Base-by-base conservation (phyloP, 1,140 invertebrate genomes). In the Drosophila yakuba region DNA sequence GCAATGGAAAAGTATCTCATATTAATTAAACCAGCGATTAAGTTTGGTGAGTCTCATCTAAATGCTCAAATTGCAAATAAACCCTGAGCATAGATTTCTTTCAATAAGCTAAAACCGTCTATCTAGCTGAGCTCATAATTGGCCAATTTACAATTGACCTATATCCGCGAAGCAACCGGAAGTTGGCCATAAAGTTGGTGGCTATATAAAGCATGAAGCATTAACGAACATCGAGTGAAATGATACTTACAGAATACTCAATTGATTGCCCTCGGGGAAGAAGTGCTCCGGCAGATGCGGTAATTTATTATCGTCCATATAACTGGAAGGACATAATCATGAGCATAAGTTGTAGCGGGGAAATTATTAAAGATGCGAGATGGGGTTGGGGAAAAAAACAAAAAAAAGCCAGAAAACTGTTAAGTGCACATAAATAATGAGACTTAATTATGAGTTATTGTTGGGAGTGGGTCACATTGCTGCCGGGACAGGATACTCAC, bases 251-350 rank as follows among this genome's bases (percentile, higher is more conserved):
- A 93, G 74, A 59, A 88, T 85, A 77, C 73, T 78, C 66, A 93
- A 84, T 66, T 91, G 67, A 79, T 92, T 93, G 72, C 85, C 79
- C n/a, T 64, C 62, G 38, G 84, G 54, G 75, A 93, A 93, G 52
- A 93, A 75, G 66, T 88, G 73, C 52, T 83, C 78, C 43, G 89
- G 76, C 55, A 93, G 69, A 62, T 68, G 71, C 39, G 60, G 60
- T 56, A 93, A 79, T 78, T 85, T 83, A 91, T 93, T 93, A 74
- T 92, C 90, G 78, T 93, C 92, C 84, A 93, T 82, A 78, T 93
- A 91, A 66, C 92, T 93, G 74, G 23, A 48, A 39, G 35, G 36
- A 51, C 57, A 60, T 50, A 32, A 10, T 32, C 32, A 32, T 81
- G 74, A 79, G 71, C 23, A 48, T 47, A 54, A 15, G 11, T 17